Base-by-base conservation (phyloP, 2,113 vertebrate species). In the Macquaria ambigua region DNA sequence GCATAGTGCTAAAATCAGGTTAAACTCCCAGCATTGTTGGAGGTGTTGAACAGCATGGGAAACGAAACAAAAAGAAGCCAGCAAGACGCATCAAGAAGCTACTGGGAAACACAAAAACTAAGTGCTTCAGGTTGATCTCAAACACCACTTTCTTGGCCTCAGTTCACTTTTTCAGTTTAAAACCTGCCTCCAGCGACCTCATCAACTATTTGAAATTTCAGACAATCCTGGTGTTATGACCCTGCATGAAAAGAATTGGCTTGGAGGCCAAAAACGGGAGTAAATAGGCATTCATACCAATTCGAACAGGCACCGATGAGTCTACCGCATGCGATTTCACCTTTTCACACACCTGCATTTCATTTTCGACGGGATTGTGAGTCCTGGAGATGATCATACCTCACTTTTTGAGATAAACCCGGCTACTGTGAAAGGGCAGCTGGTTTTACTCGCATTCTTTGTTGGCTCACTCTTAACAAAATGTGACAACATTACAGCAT, bases 281-380 rank as follows among this genome's bases (percentile, higher is more conserved):
- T 67, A 69, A 79, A 71, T 5, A 7, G 53, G 31, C 28, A 10
- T 73, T 74, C 34, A 53, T 28, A 41, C 23, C 52, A 43, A 77
- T 69, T 73, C 8, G 0, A 78, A 48, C 31, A 64, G 55, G 46
- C 56, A 64, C 68, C 14, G 18, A 77, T 77, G 70, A 74, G n/a
- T 55, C 61, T 74, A 15, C 37, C 0, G 6, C 41, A 21, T 43
- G n/a, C 3, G 4, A 76, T 41, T 67, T 85, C 59, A 83, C 77
- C 70, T 75, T 76, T 56, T 43, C 61, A 78, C 77, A 77, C 77
- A 80, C 76, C 82, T 87, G 85, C 39, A 37, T 59, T 68, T 74
- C 18, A 80, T 77, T 81, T 63, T 77, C 67, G 56, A 1, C 28
- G 4, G 74, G 64, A 55, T 12, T 31, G 18, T 23, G 56, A 69